Conservation (phyloP, 2,113 vertebrate species). For the Zapus hudsonius region DNA sequence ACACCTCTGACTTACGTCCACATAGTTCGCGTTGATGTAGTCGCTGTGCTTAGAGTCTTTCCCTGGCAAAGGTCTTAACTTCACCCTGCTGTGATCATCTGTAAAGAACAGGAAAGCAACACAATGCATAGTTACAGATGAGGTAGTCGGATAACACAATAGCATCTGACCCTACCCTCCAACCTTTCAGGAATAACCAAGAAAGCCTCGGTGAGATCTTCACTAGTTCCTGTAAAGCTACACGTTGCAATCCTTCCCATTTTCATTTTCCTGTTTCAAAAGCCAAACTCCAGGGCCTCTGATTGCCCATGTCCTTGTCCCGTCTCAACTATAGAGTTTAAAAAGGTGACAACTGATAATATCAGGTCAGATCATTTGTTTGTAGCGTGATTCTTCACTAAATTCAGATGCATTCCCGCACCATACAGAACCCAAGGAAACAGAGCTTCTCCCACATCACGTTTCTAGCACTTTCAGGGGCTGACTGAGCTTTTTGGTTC, state of each 20-base stretch:
- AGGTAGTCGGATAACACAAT: not conserved
- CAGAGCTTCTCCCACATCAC: not conserved
- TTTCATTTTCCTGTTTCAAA: not conserved
- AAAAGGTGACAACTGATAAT: not conserved
- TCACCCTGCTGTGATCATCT: constrained; percentile 99
- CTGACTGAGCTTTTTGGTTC: not conserved
- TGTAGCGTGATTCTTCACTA: not conserved
- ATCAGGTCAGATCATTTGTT: not conserved
- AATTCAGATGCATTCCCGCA: not conserved
- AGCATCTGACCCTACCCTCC: not conserved
- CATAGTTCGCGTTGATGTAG: constrained; percentile 99
- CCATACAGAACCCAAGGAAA: not conserved
- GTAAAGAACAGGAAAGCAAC: constrained; percentile 47
- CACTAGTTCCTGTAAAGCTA: not conserved
- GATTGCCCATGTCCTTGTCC: not conserved
- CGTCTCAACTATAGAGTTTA: not conserved
- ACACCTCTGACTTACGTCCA: constrained; percentile 92
- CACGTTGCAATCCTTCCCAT: not conserved
- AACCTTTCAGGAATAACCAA: not conserved
- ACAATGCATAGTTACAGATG: constrained; percentile 3
- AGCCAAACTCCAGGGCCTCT: not conserved
- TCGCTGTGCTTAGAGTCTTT: constrained; percentile 99
- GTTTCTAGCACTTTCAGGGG: not conserved
- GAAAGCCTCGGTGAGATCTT: not conserved
- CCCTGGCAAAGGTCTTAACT: constrained; percentile 95